Percentiles rank a stretch among this genome's conserved stretches.
phyloP scores from a whole-genome alignment of 2,888 invertebrate genomes.

The Caenorhabditis zanzibari region DNA sequence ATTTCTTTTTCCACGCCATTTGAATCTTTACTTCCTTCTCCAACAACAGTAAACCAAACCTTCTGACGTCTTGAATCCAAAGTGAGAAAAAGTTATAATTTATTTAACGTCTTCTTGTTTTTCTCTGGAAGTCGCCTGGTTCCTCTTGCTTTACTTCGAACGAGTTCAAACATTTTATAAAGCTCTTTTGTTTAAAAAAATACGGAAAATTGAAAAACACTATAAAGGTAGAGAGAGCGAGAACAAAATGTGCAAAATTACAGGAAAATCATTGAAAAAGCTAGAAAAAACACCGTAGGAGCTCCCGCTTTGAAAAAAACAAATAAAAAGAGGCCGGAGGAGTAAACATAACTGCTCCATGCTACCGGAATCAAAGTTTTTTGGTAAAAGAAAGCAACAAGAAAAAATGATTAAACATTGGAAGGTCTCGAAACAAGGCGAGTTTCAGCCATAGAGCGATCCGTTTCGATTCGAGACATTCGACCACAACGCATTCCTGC shows the following conservation, averaged over 20 bases:
- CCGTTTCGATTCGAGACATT: slow-evolving; percentile 70
- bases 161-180: slow-evolving; percentile 11
- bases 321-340: neutral
- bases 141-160: neutral
- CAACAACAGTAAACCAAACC: slow-evolving; percentile 1
- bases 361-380: slow-evolving; percentile 12
- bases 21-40: neutral
- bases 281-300: slow-evolving; percentile 20
- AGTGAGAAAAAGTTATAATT: slow-evolving; percentile 36
- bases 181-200: slow-evolving; percentile 16
- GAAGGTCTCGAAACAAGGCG: slow-evolving; percentile 71
- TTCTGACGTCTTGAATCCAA: slow-evolving; percentile 22
- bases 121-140: slow-evolving; percentile 11
- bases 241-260: neutral
- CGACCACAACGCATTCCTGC: slow-evolving; percentile 71
- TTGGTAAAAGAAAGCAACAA: neutral
- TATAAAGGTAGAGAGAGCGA: no score
- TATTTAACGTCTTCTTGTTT: slow-evolving; percentile 52
- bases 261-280: neutral
- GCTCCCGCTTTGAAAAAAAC: slow-evolving; percentile 23
- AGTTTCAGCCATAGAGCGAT: slow-evolving; percentile 73
- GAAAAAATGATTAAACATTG: slow-evolving; percentile 60
- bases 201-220: slow-evolving; percentile 6
- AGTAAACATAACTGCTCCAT: slow-evolving; percentile 3
- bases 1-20: neutral